Percentiles rank a stretch among this genome's conserved stretches.
Evolutionary conservation across 2,113 vertebrate species (phyloP).

Genomic region (Oxyruncus cristatus): DNA sequence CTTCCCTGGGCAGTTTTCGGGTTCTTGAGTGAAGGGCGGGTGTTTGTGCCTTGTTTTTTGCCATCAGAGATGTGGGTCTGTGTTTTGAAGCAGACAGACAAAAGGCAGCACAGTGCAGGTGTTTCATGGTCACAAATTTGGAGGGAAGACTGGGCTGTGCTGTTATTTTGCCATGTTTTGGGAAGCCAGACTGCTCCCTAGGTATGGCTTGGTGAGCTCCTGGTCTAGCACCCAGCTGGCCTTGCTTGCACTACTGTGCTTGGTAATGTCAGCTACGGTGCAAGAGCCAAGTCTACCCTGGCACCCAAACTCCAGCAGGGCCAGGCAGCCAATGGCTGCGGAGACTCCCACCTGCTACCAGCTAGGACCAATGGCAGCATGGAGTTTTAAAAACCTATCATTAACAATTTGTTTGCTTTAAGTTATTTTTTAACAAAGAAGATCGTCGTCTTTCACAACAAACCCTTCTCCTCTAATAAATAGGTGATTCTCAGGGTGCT

Average conservation of each 20-base stretch:
- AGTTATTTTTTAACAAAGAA: neutral
- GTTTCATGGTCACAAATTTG: rapidly evolving
- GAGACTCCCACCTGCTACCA: neutral
- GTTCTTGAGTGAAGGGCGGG: neutral
- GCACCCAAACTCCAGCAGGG: neutral
- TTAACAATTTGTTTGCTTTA: neutral
- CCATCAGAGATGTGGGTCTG: neutral
- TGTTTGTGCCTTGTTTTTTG: neutral
- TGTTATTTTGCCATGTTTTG: neutral
- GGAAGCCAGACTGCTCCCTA: neutral
- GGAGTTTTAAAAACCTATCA: neutral
- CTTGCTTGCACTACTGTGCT: neutral
- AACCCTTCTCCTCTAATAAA: neutral
- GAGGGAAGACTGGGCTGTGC: neutral
- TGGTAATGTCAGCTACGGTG: neutral
- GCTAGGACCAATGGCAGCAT: neutral
- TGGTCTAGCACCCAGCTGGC: neutral
- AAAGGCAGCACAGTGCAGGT: neutral
- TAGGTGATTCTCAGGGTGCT: neutral
- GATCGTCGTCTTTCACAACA: neutral
- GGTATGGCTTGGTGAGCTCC: neutral
- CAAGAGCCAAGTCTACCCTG: neutral
- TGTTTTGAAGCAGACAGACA: neutral
- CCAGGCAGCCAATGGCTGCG: neutral
- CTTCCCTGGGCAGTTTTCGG: neutral